phyloP scores from a whole-genome alignment of 2,797 vertebrate genomes.

The Anguilla marmorata region DNA sequence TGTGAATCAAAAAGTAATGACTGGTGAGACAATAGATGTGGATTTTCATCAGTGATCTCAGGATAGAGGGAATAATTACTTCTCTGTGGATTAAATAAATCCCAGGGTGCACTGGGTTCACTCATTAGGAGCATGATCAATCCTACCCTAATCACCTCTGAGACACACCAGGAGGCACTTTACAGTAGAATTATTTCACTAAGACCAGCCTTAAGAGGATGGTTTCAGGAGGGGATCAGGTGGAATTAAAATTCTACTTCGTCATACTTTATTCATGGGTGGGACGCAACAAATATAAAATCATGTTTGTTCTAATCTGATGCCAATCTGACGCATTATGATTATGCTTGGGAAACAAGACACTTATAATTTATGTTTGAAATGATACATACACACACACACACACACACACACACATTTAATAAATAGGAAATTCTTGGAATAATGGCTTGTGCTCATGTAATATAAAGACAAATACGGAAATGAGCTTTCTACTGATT shows the following conservation, averaged over 20 bases:
- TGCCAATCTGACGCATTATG: not conserved
- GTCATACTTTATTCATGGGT: not conserved
- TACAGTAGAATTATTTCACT: not conserved
- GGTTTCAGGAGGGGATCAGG: not conserved
- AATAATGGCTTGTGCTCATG: not conserved
- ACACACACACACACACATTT: no score
- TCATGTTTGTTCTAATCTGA: not conserved
- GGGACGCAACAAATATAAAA: not conserved
- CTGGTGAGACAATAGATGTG: not conserved
- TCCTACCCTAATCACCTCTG: not conserved
- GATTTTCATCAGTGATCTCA: not conserved
- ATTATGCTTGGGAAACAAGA: not conserved
- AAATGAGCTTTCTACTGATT: not conserved
- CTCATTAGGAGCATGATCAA: not conserved
- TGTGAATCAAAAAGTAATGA: not conserved
- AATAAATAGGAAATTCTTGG: not conserved
- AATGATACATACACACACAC: no score
- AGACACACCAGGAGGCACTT: not conserved
- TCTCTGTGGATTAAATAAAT: not conserved
- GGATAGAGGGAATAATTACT: not conserved
- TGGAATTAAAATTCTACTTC: not conserved
- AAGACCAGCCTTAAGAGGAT: not conserved
- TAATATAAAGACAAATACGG: not conserved
- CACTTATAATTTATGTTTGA: not conserved
- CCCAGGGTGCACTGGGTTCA: not conserved